Conservation (phyloP, 2,888 invertebrate species). For the Frankliniella intonsa region DNA sequence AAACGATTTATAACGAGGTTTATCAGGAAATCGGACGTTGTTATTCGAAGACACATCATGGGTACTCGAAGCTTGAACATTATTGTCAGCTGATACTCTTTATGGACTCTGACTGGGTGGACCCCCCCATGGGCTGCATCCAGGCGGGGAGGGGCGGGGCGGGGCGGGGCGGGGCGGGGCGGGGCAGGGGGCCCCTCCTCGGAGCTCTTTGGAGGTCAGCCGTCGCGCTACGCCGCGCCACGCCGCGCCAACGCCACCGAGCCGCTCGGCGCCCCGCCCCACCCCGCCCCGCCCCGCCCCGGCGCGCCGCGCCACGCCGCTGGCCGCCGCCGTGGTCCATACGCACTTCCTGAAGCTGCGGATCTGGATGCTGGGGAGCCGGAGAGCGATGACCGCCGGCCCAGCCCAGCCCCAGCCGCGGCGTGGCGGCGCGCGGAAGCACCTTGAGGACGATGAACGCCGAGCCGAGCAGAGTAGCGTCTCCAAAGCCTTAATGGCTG, state of each 20-base stretch:
- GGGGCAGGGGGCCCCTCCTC: too few species aligned
- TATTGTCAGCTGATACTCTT: background rate
- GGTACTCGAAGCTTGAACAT: background rate
- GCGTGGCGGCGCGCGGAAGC: background rate
- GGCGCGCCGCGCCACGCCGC: background rate
- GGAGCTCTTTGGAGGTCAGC: background rate
- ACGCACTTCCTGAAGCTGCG: constrained; percentile 14
- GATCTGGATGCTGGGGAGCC: background rate
- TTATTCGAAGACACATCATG: background rate
- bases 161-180: background rate
- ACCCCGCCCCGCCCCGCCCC: background rate
- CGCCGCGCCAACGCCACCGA: background rate
- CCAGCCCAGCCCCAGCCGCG: too few species aligned
- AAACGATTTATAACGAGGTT: too few species aligned
- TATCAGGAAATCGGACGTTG: too few species aligned
- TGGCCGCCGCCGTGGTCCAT: background rate
- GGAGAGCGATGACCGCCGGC: background rate
- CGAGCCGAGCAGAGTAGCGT: too few species aligned
- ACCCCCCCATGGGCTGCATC: too few species aligned
- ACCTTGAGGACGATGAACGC: background rate
- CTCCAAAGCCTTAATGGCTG: too few species aligned
- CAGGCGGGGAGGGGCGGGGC: background rate
- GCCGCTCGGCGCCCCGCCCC: background rate
- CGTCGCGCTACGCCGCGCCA: background rate
- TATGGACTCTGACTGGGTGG: too few species aligned